These are phyloP conservation scores for Trichonephila clavata DNA, from an alignment of 1,140 invertebrate genomes.

Conservation along the genomic window DNA sequence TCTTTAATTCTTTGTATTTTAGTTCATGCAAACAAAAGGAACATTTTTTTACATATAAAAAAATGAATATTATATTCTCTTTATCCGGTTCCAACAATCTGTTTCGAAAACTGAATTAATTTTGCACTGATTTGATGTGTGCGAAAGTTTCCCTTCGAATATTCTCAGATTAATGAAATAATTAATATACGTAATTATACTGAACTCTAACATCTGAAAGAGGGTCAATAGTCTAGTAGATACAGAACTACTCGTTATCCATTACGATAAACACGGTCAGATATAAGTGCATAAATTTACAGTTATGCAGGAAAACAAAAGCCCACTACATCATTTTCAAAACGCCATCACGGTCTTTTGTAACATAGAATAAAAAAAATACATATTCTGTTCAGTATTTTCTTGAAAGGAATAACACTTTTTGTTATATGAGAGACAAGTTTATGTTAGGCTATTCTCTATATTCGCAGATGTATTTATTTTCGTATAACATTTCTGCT, in stretches of 20 bases:
- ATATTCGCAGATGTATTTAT: conserved; percentile 35
- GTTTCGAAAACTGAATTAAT: background rate
- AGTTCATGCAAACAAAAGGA: too few relatives aligned
- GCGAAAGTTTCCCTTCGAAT: conserved; percentile 12
- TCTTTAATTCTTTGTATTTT: too few relatives aligned
- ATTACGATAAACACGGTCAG: conserved; percentile 37
- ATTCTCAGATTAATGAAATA: conserved; percentile 55
- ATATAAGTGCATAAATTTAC: conserved; percentile 16
- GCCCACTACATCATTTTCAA: conserved; percentile 27
- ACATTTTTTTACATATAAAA: too few relatives aligned
- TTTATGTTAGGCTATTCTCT: conserved; percentile 44
- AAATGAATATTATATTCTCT: background rate
- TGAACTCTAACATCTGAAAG: background rate
- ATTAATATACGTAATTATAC: conserved; percentile 49
- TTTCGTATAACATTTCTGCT: background rate
- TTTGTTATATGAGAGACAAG: conserved; percentile 38
- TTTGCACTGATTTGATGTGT: background rate
- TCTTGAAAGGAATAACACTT: conserved; percentile 30
- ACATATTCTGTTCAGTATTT: conserved; percentile 41
- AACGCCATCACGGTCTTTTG: conserved; percentile 49
- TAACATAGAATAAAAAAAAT: conserved; percentile 65
- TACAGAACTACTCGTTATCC: background rate
- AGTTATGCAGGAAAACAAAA: conserved; percentile 52
- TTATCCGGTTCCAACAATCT: background rate
- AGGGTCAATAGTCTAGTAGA: conserved; percentile 43